phyloP scores from a whole-genome alignment of 2,797 vertebrate species.

The Muraenolepis orangiensis region DNA sequence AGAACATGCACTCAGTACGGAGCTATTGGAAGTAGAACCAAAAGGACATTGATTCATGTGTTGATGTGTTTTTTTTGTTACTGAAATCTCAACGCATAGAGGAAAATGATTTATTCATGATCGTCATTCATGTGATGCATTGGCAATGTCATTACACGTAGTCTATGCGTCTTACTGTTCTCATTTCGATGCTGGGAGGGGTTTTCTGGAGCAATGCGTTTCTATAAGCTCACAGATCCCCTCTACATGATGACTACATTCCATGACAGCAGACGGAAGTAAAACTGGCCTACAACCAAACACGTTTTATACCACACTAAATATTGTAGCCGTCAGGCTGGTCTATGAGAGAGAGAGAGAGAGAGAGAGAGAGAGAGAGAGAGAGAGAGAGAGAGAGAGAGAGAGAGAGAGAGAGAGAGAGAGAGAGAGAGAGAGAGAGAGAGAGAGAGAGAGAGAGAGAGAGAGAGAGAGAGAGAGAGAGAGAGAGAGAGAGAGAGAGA shows the following conservation, averaged over 20 bases:
- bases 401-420: too few species aligned
- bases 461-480: too few species aligned
- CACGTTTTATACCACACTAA: too few species aligned
- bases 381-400: too few species aligned
- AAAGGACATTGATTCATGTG: background rate
- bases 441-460: too few species aligned
- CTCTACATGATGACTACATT: background rate
- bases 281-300: too few species aligned
- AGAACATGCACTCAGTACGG: background rate
- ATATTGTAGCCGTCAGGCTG: too few species aligned
- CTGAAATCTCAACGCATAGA: background rate
- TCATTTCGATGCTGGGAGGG: background rate
- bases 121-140: background rate
- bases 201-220: background rate
- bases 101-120: background rate
- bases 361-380: too few species aligned
- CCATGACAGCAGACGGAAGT: too few species aligned
- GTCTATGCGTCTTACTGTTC: background rate
- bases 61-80: background rate
- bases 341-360: too few species aligned
- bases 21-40: background rate
- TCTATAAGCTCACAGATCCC: background rate
- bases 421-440: too few species aligned
- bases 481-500: too few species aligned
- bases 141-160: background rate